Percentiles rank a stretch among this genome's conserved stretches.
Evolutionary conservation across 2,113 vertebrate species (phyloP).

Genomic region (Brevimyrus niger): DNA sequence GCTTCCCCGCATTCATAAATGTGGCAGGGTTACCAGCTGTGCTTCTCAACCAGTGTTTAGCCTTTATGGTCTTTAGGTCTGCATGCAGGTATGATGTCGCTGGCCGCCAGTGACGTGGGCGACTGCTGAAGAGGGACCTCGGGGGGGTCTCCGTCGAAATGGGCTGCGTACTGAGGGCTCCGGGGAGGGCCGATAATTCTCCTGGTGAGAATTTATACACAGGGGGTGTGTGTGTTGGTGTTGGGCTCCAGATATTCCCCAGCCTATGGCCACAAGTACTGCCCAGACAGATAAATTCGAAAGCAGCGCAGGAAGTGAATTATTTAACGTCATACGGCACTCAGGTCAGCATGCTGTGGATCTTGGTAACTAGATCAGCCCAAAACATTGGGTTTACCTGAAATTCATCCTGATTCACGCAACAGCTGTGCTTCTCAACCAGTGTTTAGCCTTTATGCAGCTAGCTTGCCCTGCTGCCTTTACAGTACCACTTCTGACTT

Average conservation of each 20-base stretch:
- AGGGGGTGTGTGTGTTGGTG: neutral
- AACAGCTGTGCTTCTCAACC: no score
- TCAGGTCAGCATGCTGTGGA: neutral
- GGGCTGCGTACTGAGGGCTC: neutral
- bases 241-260: neutral
- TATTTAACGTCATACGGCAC: neutral
- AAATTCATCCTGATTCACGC: constrained; percentile 34
- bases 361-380: neutral
- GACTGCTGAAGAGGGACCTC: neutral
- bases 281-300: neutral
- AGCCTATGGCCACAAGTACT: neutral
- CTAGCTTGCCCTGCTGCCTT: neutral
- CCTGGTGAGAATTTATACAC: neutral
- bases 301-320: neutral
- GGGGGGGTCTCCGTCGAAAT: neutral
- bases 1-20: neutral
- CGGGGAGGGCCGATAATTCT: neutral
- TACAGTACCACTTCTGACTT: neutral
- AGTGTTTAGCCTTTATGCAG: neutral
- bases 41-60: neutral
- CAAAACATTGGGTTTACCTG: constrained; percentile 48
- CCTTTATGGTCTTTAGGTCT: no score
- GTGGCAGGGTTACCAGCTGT: neutral
- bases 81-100: neutral
- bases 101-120: neutral